Percentiles rank a stretch among this genome's conserved stretches.
Evolutionary conservation across 2,113 vertebrate species (phyloP).

Genomic region (Gorsachius goisagi): DNA sequence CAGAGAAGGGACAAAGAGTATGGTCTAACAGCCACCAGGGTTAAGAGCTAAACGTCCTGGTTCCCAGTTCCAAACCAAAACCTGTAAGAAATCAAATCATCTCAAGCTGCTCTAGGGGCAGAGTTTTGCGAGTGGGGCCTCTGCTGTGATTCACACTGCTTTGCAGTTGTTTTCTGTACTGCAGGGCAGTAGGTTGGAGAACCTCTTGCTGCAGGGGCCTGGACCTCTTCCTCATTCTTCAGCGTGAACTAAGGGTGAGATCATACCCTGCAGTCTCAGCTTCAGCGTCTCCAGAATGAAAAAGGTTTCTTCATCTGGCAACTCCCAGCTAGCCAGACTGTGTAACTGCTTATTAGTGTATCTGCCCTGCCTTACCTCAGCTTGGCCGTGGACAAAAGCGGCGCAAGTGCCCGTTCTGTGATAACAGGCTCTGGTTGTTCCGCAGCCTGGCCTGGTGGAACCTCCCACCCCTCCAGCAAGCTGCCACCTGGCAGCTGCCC

Average conservation of each 20-base stretch:
- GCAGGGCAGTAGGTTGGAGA: background rate
- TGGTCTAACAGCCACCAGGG: background rate
- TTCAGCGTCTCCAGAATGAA: background rate
- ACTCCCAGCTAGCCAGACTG: background rate
- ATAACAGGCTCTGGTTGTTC: background rate
- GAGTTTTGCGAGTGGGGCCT: background rate
- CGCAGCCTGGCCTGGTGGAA: background rate
- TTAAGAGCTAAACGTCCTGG: background rate
- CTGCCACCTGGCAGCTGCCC: background rate
- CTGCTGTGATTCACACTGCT: background rate
- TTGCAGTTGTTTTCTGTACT: background rate
- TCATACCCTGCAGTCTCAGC: background rate
- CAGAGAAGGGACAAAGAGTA: background rate
- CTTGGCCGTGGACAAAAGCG: accelerated
- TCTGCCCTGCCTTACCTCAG: background rate
- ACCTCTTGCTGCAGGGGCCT: background rate
- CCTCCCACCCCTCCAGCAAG: background rate
- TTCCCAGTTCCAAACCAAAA: background rate
- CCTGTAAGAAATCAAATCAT: background rate
- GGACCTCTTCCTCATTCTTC: background rate
- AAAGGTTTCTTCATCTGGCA: background rate
- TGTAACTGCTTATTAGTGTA: background rate
- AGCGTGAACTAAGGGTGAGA: background rate
- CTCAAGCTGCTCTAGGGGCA: background rate
- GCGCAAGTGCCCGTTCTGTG: background rate